phyloP scores from a whole-genome alignment of 92 coral and sea anemone species.

The Meandrina meandrites region DNA sequence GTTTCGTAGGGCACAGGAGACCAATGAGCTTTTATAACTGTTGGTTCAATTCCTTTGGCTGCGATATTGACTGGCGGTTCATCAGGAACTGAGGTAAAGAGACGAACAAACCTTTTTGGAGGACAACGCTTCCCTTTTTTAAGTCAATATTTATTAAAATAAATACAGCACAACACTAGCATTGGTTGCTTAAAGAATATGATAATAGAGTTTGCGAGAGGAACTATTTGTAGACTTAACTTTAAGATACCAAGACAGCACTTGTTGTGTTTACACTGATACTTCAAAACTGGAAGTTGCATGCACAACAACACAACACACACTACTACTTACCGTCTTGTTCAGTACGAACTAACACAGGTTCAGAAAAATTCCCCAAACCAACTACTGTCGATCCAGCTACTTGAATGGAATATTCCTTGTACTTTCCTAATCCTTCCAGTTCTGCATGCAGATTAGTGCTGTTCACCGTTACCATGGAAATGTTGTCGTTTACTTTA shows the following conservation, averaged over 20 bases:
- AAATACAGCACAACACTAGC: too few species aligned
- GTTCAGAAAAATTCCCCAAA: slow-evolving; percentile 26
- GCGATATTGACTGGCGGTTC: slow-evolving; percentile 47
- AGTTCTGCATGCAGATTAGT: slow-evolving; percentile 19
- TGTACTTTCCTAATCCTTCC: slow-evolving; percentile 34
- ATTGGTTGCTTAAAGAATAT: too few species aligned
- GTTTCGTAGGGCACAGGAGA: slow-evolving; percentile 41
- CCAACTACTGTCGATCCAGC: slow-evolving; percentile 49
- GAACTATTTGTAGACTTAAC: too few species aligned
- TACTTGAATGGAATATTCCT: slow-evolving; percentile 34
- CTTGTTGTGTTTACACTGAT: too few species aligned
- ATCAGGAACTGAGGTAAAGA: slow-evolving; percentile 39
- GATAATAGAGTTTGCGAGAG: too few species aligned
- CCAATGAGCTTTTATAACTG: slow-evolving; percentile 43
- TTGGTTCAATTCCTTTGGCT: slow-evolving; percentile 32
- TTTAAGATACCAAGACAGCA: too few species aligned
- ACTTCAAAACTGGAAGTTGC: too few species aligned
- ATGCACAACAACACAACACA: background rate
- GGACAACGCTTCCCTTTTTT: background rate
- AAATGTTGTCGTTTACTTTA: slow-evolving; percentile 9
- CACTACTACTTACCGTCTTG: slow-evolving; percentile 45
- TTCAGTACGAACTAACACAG: slow-evolving; percentile 38
- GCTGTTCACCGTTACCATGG: slow-evolving; percentile 35
- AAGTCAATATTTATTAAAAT: too few species aligned
- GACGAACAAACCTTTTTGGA: background rate